Conservation (phyloP, 2,113 vertebrate genomes). For the Spermophilus dauricus region DNA sequence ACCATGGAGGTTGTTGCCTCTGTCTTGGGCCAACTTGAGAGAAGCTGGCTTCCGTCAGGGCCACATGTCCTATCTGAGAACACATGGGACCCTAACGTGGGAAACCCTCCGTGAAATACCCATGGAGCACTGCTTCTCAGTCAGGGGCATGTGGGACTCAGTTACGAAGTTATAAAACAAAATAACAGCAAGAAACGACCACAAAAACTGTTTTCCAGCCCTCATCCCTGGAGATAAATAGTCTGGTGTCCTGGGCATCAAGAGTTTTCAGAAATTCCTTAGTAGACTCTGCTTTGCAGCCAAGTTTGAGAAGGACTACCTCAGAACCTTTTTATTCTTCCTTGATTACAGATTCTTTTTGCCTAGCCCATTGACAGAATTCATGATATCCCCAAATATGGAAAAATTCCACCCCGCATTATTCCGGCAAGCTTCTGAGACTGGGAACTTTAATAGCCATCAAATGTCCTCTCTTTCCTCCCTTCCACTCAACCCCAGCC, state of each 20-base stretch:
- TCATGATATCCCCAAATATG: not conserved
- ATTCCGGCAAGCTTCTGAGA: not conserved
- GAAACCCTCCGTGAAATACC: too few relatives aligned
- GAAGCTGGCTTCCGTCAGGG: not conserved
- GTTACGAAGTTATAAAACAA: not conserved
- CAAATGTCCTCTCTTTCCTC: rapidly evolving
- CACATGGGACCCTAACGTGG: rapidly evolving
- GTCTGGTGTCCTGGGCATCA: not conserved
- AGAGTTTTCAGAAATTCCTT: not conserved
- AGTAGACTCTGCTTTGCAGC: not conserved
- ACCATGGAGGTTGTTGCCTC: not conserved
- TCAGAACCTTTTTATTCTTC: not conserved
- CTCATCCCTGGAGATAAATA: not conserved
- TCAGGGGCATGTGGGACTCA: not conserved
- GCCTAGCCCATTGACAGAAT: not conserved
- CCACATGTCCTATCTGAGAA: not conserved
- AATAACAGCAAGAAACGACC: too few relatives aligned
- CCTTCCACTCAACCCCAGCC: not conserved
- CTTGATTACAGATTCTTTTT: not conserved
- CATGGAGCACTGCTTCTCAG: not conserved
- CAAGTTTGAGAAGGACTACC: not conserved
- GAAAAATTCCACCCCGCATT: not conserved
- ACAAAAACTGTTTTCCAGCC: not conserved
- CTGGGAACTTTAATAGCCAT: not conserved
- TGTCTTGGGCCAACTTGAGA: not conserved